These are phyloP conservation scores for Caradrina clavipalpis DNA, from an alignment of 2,888 invertebrate species.

Conservation along the genomic window DNA sequence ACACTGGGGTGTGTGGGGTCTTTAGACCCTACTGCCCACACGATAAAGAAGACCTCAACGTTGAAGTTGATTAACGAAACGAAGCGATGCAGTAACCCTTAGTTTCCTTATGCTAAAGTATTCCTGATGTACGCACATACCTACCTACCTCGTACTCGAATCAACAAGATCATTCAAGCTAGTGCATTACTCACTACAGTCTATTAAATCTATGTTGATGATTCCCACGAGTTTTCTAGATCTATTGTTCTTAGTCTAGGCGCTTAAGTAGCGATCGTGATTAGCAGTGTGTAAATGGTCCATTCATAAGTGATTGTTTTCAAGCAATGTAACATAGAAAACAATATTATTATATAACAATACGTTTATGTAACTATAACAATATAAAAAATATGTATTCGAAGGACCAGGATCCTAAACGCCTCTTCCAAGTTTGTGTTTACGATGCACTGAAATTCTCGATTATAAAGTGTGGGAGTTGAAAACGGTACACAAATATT, in stretches of 20 bases:
- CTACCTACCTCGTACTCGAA: slow-evolving; percentile 22
- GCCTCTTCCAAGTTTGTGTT: no score
- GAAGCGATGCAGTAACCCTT: background rate
- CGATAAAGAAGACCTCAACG: background rate
- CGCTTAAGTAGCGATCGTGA: background rate
- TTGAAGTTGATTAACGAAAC: background rate
- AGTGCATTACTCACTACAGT: background rate
- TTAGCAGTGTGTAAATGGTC: background rate
- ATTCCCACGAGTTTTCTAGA: slow-evolving; percentile 26
- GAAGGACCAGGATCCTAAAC: background rate
- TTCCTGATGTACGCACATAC: background rate
- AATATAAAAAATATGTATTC: background rate
- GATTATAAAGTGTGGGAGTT: background rate
- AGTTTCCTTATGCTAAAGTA: background rate
- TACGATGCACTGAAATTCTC: background rate
- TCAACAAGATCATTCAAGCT: slow-evolving; percentile 13
- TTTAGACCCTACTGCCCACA: no score
- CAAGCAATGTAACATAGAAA: background rate
- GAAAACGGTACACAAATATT: background rate
- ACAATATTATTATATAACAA: background rate
- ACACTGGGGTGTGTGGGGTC: no score
- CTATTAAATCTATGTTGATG: slow-evolving; percentile 11
- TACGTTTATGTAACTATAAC: no score
- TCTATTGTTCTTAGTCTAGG: slow-evolving; percentile 16
- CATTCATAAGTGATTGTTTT: background rate